Base-by-base conservation (phyloP, 2,888 invertebrate genomes). In the Cephus pulcher region DNA sequence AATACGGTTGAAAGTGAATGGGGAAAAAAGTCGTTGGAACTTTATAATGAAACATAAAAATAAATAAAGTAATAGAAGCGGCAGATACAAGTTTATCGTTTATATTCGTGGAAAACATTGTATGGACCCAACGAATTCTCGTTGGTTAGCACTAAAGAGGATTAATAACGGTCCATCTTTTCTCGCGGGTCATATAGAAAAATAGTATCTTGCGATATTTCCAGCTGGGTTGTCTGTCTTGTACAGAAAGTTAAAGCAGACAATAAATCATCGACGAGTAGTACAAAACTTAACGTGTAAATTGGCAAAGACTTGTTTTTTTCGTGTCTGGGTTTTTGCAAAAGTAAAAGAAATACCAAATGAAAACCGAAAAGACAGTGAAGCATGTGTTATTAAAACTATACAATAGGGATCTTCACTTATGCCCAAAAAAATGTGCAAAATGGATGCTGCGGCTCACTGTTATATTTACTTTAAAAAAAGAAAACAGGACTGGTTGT, bases 121-220 rank as follows among this genome's bases (percentile, higher is more conserved):
- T 2, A 23, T 2, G 9, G 23, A 56, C 15, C 56, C 23, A 23
- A 56, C 23, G 56, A 23, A 56, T 56, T 56, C 23, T 9, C 56
- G 56, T 9, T 23, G 23, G 56, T 23, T 23, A 56, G 23, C 1
- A 23, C 23, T 23, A 56, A 56, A 56, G 2, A 56, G 23, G 56
- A 56, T 56, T 23, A 23, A 56, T 23, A 56, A 56, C 23, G 23
- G 1, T 56, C 23, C 12, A 34, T 34, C 33, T 71, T 71, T 34
- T 34, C 75, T 75, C 56, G 12, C 0, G 35, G 37, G 34, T 78
- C n/a, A 71, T 56, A 56, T 78, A 78, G 78, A 78, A 78, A 78
- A 78, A 78, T 78, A 78, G 78, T 78, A 78, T 78, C 75, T 78
- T 71, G 71, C 78, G 71, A 71, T 70, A 71, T 40, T 75, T 34